Base-by-base conservation (phyloP, 92 coral and sea anemone species). In the Palythoa grandiflora region DNA sequence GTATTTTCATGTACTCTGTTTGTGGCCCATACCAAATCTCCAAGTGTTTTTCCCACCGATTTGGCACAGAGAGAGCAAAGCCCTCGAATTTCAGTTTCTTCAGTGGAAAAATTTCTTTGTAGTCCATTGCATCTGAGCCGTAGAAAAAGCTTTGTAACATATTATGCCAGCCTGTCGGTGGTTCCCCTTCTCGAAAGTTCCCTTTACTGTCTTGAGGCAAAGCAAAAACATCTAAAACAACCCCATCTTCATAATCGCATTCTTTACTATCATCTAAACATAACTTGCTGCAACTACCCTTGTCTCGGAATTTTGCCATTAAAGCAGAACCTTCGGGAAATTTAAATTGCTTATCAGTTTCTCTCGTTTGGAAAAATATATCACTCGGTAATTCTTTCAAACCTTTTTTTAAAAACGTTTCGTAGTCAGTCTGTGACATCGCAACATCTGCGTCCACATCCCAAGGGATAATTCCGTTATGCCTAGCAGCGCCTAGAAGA, bases 381-480 rank as follows among this genome's bases (percentile, higher is more conserved):
- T 91, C 96, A 1, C 59, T 78, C 4, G 96, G 94, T 11, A 93
- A 54, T 6, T 94, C 98, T 44, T 84, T 66, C 54, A 89, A 76
- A 21, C 85, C 98, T 72, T 55, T 50, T 73, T 91, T 87, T 47
- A 89, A 89, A 84, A 93, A 94, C 50, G 65, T 89, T 52, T 90
- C 80, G 73, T 91, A 94, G 68, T 94, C 95, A 9, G 79, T 85
- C 61, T 85, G 77, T 54, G 95, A 85, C 48, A 94, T 87, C 52
- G 88, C 86, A 70, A 94, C 84, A 47, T 94, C 98, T 9, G 71
- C 73, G 63, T 94, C 95, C 7, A 73, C 28, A n/a, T 94, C 98
- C 98, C 98, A 94, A 68, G 98, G 98, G 59, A 94, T 84, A 28
- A 91, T 89, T 17, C 98, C 98, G 9, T 52, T 68, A 55, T 94